Evolutionary conservation across 2,113 vertebrate genomes (phyloP).

Genomic region (Ictalurus furcatus): DNA sequence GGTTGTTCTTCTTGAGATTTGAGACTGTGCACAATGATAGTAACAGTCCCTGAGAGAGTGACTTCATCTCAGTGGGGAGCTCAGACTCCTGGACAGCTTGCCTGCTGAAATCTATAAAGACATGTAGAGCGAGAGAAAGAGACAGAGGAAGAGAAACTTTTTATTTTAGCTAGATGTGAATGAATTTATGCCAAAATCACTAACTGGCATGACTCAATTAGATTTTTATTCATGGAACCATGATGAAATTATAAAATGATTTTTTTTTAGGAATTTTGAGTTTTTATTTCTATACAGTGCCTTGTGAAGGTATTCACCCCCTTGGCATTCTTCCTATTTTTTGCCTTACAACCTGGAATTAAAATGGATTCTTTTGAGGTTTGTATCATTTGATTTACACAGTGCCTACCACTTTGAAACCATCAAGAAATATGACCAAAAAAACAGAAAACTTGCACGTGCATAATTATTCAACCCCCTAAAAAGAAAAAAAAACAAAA

Average conservation of each 20-base stretch:
- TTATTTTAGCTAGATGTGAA: background rate
- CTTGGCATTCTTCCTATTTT: no score
- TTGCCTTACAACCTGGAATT: no score
- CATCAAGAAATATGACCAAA: no score
- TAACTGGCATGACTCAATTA: background rate
- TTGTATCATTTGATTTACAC: no score
- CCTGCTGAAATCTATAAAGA: background rate
- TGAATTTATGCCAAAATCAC: background rate
- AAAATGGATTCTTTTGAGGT: no score
- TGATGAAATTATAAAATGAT: background rate
- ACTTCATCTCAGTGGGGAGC: slow-evolving; percentile 23
- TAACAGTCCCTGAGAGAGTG: slow-evolving; percentile 16
- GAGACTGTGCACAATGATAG: slow-evolving; percentile 9
- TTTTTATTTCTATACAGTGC: background rate
- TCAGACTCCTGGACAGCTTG: slow-evolving; percentile 12
- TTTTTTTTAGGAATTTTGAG: background rate
- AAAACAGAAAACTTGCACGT: no score
- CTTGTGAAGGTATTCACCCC: no score
- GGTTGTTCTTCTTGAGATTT: slow-evolving; percentile 30
- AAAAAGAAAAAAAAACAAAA: no score
- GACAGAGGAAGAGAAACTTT: background rate
- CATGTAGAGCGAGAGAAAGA: background rate
- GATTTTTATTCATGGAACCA: background rate
- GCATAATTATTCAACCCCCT: no score
- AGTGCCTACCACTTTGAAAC: no score